Evolutionary conservation across 2,888 invertebrate species (phyloP).

Genomic region (Dasypolia templi): DNA sequence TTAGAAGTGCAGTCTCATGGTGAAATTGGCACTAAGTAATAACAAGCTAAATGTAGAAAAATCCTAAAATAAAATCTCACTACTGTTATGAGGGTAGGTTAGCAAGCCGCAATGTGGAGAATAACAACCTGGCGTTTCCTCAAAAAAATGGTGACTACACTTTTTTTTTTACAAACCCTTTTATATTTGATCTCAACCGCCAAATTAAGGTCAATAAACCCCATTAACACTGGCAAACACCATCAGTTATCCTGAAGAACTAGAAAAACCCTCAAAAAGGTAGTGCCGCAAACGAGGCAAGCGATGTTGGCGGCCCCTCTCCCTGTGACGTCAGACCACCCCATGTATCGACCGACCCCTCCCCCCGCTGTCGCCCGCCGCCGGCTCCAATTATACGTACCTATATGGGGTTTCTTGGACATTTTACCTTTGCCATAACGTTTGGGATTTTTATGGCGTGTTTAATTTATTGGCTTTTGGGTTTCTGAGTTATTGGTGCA

Average conservation of each 20-base stretch:
- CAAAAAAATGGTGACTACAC: neutral
- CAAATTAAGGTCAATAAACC: constrained; percentile 23
- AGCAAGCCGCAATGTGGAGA: constrained; percentile 1
- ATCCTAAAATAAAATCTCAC: neutral
- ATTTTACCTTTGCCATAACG: constrained; percentile 70
- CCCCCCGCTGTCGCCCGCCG: constrained; percentile 67
- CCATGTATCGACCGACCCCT: constrained; percentile 82
- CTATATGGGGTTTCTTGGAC: constrained; percentile 75
- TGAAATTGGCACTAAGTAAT: no score
- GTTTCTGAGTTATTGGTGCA: constrained; percentile 8
- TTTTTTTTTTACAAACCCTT: neutral
- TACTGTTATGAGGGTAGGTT: neutral
- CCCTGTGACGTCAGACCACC: constrained; percentile 83
- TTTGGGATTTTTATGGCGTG: constrained; percentile 37
- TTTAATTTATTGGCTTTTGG: constrained; percentile 41
- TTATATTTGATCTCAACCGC: neutral
- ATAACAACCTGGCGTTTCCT: neutral
- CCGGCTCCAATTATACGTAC: constrained; percentile 71
- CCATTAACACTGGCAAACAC: constrained; percentile 29
- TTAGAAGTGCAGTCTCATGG: no score
- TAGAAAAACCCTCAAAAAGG: constrained; percentile 54
- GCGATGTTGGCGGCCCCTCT: constrained; percentile 65
- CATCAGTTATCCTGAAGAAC: constrained; percentile 54
- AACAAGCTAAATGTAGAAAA: neutral
- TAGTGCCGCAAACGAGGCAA: constrained; percentile 65